Conservation (phyloP, 2,888 invertebrate genomes). For the Galeruca laticollis region DNA sequence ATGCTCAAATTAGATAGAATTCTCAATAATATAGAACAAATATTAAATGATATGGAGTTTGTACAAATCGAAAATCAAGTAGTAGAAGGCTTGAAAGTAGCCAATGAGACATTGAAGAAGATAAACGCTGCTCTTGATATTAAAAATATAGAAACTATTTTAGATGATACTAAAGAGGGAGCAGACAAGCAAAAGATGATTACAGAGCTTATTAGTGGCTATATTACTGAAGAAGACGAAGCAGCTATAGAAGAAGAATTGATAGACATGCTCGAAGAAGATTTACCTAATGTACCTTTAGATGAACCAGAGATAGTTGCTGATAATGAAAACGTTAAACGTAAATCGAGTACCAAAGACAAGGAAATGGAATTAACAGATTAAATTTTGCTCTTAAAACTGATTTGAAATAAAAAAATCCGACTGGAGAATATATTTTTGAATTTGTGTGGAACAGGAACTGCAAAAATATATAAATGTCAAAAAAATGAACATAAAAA, state of each 20-base stretch:
- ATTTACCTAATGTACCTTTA: slow-evolving; percentile 71
- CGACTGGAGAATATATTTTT: no score
- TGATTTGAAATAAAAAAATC: neutral
- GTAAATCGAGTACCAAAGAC: no score
- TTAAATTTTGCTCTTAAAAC: neutral
- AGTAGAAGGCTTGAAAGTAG: slow-evolving; percentile 88
- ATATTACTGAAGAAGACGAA: slow-evolving; percentile 87
- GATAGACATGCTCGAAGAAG: slow-evolving; percentile 77
- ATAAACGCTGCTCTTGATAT: slow-evolving; percentile 90
- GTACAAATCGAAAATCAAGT: slow-evolving; percentile 94
- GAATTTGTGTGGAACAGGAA: no score
- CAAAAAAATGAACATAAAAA: no score
- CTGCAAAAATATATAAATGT: no score
- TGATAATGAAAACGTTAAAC: slow-evolving; percentile 7
- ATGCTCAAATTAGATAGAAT: slow-evolving; percentile 89
- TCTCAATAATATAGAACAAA: slow-evolving; percentile 88
- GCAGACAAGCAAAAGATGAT: slow-evolving; percentile 95
- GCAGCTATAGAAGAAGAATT: slow-evolving; percentile 90
- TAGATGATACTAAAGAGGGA: slow-evolving; percentile 96
- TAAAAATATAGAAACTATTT: slow-evolving; percentile 93
- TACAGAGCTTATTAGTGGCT: slow-evolving; percentile 84
- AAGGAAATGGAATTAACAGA: neutral
- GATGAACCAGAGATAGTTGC: slow-evolving; percentile 35
- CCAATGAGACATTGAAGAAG: slow-evolving; percentile 93
- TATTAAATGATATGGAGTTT: slow-evolving; percentile 93